Evolutionary conservation across 2,888 invertebrate species (phyloP).

Genomic region (Iselma pallidipennis): DNA sequence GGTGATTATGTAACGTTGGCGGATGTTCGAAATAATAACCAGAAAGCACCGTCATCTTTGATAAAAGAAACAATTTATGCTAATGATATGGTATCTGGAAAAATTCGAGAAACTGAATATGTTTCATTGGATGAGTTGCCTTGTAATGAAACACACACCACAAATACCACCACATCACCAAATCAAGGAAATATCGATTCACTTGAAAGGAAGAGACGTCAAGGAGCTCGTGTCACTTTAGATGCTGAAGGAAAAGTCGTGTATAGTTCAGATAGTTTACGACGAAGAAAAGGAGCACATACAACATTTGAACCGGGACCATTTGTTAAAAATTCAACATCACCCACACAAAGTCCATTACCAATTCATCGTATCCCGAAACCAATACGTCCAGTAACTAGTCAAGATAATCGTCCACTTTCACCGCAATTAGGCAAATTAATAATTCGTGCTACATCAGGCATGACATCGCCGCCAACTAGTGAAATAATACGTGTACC

Average conservation of each 20-base stretch:
- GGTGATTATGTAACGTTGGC: slow-evolving; percentile 88
- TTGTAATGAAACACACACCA: slow-evolving; percentile 38
- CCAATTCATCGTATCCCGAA: slow-evolving; percentile 54
- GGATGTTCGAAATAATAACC: slow-evolving; percentile 74
- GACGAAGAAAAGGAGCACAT: slow-evolving; percentile 77
- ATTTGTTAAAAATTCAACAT: slow-evolving; percentile 68
- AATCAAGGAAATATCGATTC: slow-evolving; percentile 49
- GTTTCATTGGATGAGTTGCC: slow-evolving; percentile 82
- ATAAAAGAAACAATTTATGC: slow-evolving; percentile 60
- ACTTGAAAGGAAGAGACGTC: slow-evolving; percentile 61
- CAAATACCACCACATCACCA: slow-evolving; percentile 25
- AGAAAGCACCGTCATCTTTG: slow-evolving; percentile 60
- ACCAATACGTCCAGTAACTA: slow-evolving; percentile 54
- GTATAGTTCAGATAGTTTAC: slow-evolving; percentile 84
- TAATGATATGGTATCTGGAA: slow-evolving; percentile 69
- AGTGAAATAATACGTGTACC: slow-evolving; percentile 65
- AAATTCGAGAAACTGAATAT: slow-evolving; percentile 72
- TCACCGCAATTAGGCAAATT: slow-evolving; percentile 69
- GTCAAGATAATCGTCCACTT: slow-evolving; percentile 55
- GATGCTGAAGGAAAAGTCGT: slow-evolving; percentile 88
- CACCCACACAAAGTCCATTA: slow-evolving; percentile 59
- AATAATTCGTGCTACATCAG: slow-evolving; percentile 54
- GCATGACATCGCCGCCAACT: slow-evolving; percentile 45
- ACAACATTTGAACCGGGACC: slow-evolving; percentile 89
- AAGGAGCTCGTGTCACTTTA: slow-evolving; percentile 78